These are phyloP conservation scores for Hermetia illucens DNA, from an alignment of 1,140 invertebrate species.

Conservation along the genomic window DNA sequence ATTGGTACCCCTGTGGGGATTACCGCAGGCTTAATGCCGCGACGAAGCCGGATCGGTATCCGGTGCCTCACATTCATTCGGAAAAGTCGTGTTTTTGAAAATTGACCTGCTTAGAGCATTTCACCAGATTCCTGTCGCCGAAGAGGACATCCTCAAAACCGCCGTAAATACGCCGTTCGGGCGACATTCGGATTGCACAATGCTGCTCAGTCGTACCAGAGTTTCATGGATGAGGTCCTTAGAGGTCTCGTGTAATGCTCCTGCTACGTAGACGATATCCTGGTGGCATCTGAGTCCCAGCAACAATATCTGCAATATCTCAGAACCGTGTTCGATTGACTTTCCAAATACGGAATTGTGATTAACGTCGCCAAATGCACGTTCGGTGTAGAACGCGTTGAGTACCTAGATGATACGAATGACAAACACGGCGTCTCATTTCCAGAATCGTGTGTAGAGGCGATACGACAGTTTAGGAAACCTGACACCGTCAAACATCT, in stretches of 20 bases:
- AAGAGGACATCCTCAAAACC: slow-evolving; percentile 26
- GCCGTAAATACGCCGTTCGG: slow-evolving; percentile 24
- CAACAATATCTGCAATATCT: slow-evolving; percentile 20
- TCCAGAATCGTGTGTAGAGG: no score
- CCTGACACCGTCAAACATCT: no score
- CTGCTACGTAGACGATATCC: slow-evolving; percentile 38
- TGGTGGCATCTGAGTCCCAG: slow-evolving; percentile 21
- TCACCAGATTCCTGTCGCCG: slow-evolving; percentile 28
- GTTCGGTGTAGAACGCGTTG: no score
- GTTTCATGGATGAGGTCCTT: slow-evolving; percentile 8
- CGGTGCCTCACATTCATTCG: slow-evolving; percentile 21
- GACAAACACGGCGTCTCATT: no score
- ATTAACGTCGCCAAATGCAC: slow-evolving; percentile 21
- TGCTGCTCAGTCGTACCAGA: slow-evolving; percentile 12
- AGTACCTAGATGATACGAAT: no score
- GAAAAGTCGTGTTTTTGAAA: slow-evolving; percentile 25
- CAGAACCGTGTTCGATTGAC: slow-evolving; percentile 9
- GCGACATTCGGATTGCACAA: slow-evolving; percentile 16
- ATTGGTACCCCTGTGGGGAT: slow-evolving; percentile 32
- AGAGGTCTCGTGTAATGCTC: slow-evolving; percentile 15
- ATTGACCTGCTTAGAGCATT: slow-evolving; percentile 36
- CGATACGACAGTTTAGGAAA: no score
- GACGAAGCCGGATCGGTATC: slow-evolving; percentile 28
- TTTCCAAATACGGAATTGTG: slow-evolving; percentile 15
- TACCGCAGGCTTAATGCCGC: slow-evolving; percentile 32